These are phyloP conservation scores for Actinostola sp. DNA, from an alignment of 92 coral and sea anemone species.

Conservation along the genomic window DNA sequence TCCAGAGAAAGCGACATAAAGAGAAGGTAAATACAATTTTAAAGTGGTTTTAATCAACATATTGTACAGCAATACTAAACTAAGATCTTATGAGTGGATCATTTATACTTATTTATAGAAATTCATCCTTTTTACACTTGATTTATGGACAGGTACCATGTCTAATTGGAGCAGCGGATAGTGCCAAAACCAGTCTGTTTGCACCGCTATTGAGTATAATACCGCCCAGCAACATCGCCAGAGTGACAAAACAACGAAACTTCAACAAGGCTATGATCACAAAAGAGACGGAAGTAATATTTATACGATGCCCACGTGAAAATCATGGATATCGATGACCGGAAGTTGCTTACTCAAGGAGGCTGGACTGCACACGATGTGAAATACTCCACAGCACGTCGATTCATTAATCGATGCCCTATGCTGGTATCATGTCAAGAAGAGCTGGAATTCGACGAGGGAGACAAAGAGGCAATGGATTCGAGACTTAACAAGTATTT, in stretches of 20 bases:
- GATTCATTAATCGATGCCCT: conserved; percentile 9
- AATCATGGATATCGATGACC: conserved; percentile 1
- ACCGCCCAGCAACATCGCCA: conserved; percentile 1
- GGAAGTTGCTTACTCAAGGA: conserved; percentile 2
- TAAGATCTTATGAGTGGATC: not conserved
- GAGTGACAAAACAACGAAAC: conserved; percentile 3
- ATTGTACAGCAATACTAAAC: not conserved
- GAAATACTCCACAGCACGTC: not conserved
- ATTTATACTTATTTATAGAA: not conserved
- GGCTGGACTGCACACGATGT: not conserved
- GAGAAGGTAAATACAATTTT: conserved; percentile 20
- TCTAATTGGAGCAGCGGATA: conserved; percentile 13
- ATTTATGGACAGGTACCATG: conserved; percentile 24
- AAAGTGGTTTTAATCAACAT: too few relatives aligned
- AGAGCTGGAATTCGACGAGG: conserved; percentile 22
- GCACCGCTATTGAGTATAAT: not conserved
- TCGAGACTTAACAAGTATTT: conserved; percentile 13
- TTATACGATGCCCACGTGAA: conserved; percentile 1
- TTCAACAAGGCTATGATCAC: conserved; percentile 4
- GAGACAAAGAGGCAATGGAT: conserved; percentile 23
- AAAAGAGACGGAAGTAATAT: conserved; percentile 6
- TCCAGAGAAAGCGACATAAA: conserved; percentile 28
- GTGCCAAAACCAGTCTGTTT: conserved; percentile 13
- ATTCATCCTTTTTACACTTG: not conserved
- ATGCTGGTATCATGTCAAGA: conserved; percentile 29